Conservation (phyloP, 1,140 invertebrate genomes). For the Lutraria rhynchaena region DNA sequence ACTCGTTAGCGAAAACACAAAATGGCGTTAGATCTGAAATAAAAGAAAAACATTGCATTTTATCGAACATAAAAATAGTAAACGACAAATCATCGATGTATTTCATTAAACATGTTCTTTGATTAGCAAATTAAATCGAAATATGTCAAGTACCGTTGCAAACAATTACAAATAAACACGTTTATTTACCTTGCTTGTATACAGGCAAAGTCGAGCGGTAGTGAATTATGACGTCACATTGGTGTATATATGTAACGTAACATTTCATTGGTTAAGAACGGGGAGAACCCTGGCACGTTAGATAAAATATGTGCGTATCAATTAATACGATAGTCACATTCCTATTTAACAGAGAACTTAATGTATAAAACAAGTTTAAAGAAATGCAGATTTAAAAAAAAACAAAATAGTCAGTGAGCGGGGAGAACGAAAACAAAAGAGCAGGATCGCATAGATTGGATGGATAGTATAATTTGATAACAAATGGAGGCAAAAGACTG, state of each 20-base stretch:
- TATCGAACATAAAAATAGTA: too few relatives aligned
- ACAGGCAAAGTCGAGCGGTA: background rate
- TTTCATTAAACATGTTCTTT: background rate
- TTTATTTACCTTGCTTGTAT: background rate
- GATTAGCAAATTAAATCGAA: background rate
- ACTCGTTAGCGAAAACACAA: slow-evolving; percentile 14
- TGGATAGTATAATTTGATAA: too few relatives aligned
- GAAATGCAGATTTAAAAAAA: too few relatives aligned
- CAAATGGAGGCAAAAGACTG: too few relatives aligned
- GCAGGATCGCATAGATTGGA: too few relatives aligned
- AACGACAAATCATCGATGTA: background rate
- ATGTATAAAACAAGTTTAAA: too few relatives aligned
- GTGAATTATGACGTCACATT: slow-evolving; percentile 42
- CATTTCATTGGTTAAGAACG: slow-evolving; percentile 35
- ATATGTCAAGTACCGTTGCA: background rate
- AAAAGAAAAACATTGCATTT: background rate
- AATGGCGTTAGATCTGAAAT: slow-evolving; percentile 10
- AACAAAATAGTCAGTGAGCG: too few relatives aligned
- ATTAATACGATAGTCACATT: too few relatives aligned
- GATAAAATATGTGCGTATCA: background rate
- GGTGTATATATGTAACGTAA: slow-evolving; percentile 5
- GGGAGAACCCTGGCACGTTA: slow-evolving; percentile 3
- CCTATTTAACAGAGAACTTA: too few relatives aligned
- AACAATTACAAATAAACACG: background rate
- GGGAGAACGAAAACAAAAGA: too few relatives aligned